Evolutionary conservation across 2,113 vertebrate species (phyloP).

Genomic region (Sinocyclocheilus rhinocerous): DNA sequence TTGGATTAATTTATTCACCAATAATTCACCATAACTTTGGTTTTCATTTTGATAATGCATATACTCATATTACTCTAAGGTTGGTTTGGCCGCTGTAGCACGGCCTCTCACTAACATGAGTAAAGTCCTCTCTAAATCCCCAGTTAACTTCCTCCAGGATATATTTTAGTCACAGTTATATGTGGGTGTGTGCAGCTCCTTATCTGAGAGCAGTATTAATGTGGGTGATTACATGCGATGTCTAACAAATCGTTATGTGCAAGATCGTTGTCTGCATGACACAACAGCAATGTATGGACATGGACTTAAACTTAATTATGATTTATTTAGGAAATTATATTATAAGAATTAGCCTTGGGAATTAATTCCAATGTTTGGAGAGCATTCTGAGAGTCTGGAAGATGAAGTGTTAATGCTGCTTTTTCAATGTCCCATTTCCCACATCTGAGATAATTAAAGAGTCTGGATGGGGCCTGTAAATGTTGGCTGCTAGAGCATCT

Average conservation of each 20-base stretch:
- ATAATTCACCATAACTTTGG: not conserved
- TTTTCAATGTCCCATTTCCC: not conserved
- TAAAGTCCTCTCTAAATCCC: not conserved
- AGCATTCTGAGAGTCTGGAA: not conserved
- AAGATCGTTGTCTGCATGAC: not conserved
- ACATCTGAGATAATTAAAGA: constrained; percentile 30
- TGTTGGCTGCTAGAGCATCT: constrained; percentile 22
- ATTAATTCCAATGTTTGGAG: not conserved
- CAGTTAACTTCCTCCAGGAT: constrained; percentile 2
- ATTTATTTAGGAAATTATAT: not conserved
- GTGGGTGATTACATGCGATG: constrained; percentile 23
- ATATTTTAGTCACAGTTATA: constrained; percentile 35
- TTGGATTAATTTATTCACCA: not conserved
- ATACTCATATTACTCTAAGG: not conserved
- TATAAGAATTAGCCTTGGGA: not conserved
- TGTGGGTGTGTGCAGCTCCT: constrained; percentile 26
- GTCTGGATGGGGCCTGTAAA: not conserved
- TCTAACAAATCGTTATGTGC: not conserved
- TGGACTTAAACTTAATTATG: not conserved
- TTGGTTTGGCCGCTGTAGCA: not conserved
- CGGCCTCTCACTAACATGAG: not conserved
- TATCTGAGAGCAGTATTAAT: constrained; percentile 28
- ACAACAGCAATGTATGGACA: not conserved
- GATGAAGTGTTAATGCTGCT: not conserved
- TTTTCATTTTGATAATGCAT: not conserved